phyloP scores from a whole-genome alignment of 2,888 invertebrate species.

The Cerastis rubricosa region DNA sequence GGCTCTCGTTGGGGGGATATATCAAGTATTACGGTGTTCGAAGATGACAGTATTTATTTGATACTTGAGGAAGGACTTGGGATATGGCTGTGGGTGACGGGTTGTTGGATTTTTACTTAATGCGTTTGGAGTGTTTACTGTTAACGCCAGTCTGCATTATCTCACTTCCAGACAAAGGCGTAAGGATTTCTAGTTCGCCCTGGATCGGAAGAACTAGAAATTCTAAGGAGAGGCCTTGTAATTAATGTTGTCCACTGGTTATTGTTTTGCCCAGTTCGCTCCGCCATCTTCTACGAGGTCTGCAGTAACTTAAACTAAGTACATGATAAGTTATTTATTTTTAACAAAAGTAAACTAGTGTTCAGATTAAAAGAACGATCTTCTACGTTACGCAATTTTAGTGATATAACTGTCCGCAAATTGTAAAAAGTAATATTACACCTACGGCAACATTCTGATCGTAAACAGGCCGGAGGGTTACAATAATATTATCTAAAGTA shows the following conservation, averaged over 20 bases:
- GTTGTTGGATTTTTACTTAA: constrained; percentile 3
- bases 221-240: too few relatives aligned
- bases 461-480: not conserved
- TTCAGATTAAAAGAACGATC: not conserved
- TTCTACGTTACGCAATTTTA: not conserved
- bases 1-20: constrained; percentile 33
- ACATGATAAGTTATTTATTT: not conserved
- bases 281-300: not conserved
- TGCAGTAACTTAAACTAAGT: not conserved
- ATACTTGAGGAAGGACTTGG: constrained; percentile 30
- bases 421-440: not conserved
- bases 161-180: not conserved
- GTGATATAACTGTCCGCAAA: not conserved
- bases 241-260: not conserved
- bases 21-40: constrained; percentile 45
- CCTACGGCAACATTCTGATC: not conserved
- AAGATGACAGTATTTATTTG: constrained; percentile 45
- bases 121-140: not conserved
- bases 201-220: too few relatives aligned
- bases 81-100: constrained; percentile 27
- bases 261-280: not conserved
- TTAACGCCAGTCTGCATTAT: not conserved
- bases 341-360: not conserved
- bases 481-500: constrained; percentile 18
- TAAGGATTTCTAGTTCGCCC: not conserved